Evolutionary conservation across 2,113 vertebrate genomes (phyloP).

Genomic region (Probosciger aterrimus): DNA sequence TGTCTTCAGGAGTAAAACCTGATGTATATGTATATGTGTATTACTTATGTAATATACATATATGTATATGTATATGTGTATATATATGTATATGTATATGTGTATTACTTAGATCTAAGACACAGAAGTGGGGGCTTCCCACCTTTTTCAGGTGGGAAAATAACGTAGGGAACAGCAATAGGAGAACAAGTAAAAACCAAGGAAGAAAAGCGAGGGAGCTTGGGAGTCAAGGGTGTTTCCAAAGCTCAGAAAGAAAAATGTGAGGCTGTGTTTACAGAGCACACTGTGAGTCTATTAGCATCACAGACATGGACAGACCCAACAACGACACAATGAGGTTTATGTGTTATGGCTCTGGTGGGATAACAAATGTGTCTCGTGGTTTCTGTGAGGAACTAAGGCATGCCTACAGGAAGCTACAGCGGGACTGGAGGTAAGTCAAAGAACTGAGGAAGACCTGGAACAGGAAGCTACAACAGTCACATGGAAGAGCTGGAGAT

Average conservation of each 20-base stretch:
- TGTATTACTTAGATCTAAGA: background rate
- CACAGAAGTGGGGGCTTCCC: background rate
- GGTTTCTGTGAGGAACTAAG: background rate
- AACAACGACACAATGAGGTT: background rate
- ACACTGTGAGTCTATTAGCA: background rate
- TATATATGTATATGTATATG: too few species aligned
- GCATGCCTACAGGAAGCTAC: background rate
- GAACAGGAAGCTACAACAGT: background rate
- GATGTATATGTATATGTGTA: background rate
- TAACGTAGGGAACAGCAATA: fast-evolving
- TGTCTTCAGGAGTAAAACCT: background rate
- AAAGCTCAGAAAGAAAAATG: background rate
- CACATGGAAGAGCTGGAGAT: background rate
- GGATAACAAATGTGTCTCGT: background rate
- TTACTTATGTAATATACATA: too few species aligned
- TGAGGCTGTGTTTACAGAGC: background rate
- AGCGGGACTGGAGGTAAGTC: background rate
- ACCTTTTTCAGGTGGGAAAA: background rate
- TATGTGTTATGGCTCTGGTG: background rate
- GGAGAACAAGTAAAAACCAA: background rate
- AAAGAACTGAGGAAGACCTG: background rate
- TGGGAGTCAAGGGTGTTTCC: background rate
- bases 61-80: background rate
- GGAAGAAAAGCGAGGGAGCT: background rate
- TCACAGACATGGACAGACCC: background rate